These are phyloP conservation scores for Leucania comma DNA, from an alignment of 2,888 invertebrate species.

Conservation along the genomic window DNA sequence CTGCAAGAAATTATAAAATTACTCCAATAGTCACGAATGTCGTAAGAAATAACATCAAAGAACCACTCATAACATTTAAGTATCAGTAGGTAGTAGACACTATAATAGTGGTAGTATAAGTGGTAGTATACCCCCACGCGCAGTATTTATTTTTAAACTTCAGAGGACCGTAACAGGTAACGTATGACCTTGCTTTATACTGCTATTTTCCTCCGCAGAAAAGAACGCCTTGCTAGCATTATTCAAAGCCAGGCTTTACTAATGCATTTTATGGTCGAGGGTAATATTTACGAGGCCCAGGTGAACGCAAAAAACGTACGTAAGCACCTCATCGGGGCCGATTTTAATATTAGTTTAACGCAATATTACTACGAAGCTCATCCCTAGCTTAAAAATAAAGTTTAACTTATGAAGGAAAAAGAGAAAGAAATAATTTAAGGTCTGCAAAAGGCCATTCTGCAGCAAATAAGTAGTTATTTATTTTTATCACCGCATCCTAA, in stretches of 20 bases:
- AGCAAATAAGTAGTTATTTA: constrained; percentile 71
- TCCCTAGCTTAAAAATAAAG: constrained; percentile 50
- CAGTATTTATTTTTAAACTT: constrained; percentile 65
- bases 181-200: constrained; percentile 68
- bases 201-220: constrained; percentile 67
- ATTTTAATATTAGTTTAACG: constrained; percentile 76
- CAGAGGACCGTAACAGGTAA: constrained; percentile 60
- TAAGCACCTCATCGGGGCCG: constrained; percentile 79
- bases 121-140: constrained; percentile 30
- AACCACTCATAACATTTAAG: neutral
- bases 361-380: constrained; percentile 56
- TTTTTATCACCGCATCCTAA: constrained; percentile 77
- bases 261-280: constrained; percentile 87
- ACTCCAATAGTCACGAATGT: neutral
- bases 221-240: constrained; percentile 78
- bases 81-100: constrained; percentile 19
- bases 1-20: neutral
- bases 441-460: constrained; percentile 55
- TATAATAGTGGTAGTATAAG: constrained; percentile 33
- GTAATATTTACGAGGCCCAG: constrained; percentile 87
- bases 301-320: constrained; percentile 81
- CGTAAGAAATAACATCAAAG: neutral
- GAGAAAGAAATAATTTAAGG: constrained; percentile 53
- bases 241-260: constrained; percentile 86
- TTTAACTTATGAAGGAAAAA: constrained; percentile 49